Evolutionary conservation across 2,888 invertebrate genomes (phyloP), one percentile per base, ranked within the genome.

Genomic region (Xylota segnis): DNA sequence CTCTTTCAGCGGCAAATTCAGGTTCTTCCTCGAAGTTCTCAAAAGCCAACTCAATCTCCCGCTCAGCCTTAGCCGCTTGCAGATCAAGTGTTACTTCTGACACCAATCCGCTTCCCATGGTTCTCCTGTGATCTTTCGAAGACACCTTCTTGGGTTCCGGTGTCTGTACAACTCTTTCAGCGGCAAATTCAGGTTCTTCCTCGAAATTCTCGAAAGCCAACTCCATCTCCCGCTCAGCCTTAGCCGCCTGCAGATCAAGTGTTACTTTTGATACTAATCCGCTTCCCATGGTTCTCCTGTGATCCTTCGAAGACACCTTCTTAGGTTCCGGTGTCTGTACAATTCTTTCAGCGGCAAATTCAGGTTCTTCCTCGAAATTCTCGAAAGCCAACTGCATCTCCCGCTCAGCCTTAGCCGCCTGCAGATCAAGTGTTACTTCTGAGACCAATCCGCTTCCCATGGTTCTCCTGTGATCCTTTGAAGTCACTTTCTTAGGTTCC

Each of bases 371-470:
- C 10, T 68, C 54, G 16, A 83, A 77, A 32, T 77, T 72, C 7
- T 68, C 54, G 58, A 83, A 77, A 4, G 77, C 72, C 4, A 66
- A 6, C 10, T 83, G 77, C 47, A 72, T 54, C 5, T 77, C 77
- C 0, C 29, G 40, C 9, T 68, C 4, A 40, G 34, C 40, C 23
- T 68, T 76, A 0, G 56, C 76, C 6, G 83, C 61, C 23, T 86
- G 0, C 1, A 86, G 12, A 32, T 86, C 72, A 0, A 86, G 32
- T 16, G 45, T 56, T 0, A 7, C n/a, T 12, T 58, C 45, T 1
- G 65, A 9, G 0, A 58, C 47, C 9, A 59, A 43, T 0, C 34
- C 50, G 0, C 27, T 77, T 1, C 77, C 82, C 56, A 87, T 63
- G 0, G 77, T 82, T 40, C 63, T 63, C 23, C 86, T 52, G 5